Evolutionary conservation across 1,140 invertebrate species (phyloP), one percentile per base, ranked within the genome.

Genomic region (Wasmannia auropunctata): DNA sequence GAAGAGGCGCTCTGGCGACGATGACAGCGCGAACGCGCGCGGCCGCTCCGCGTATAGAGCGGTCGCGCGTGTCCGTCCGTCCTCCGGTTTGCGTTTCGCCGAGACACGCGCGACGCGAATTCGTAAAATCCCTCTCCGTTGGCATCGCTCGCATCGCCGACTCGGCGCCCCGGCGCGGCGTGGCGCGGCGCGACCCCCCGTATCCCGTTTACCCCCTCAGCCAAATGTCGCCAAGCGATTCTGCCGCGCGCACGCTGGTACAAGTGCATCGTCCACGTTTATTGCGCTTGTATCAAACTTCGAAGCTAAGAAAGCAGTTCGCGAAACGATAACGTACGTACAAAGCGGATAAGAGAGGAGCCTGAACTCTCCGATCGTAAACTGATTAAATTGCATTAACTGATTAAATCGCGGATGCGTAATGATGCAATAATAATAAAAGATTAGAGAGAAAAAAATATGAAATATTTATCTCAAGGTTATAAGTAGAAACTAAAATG

Each of bases 71-170:
- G 69, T 54, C 28, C 34, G 69, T 54, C 28, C 34, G 3, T 34
- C 19, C 49, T 34, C n/a, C 25, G 7, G 65, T n/a, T n/a, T 43
- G 40, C 19, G 11, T 74, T 31, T 31, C 19, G 70, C 51, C 70
- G 31, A 37, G 37, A 74, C n/a, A 74, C 70, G 51, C 54, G 54
- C 74, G n/a, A 51, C 8, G n/a, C n/a, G 14, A 80, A 80, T 80
- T 51, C 16, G 40, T 19, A 67, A 51, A 54, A 25, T 3, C n/a
- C 31, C 22, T n/a, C 19, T 4, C 25, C n/a, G 28, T 51, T 79
- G 76, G 63, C 46, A 80, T 51, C 43, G 16, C n/a, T 60, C 25
- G 37, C 37, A 63, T 77, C 62, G 75, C 75, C 72, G 72, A 31
- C 56, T 63, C 37, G 58, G 37, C 56, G 37, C 75, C 56, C 25